phyloP scores from a whole-genome alignment of 2,113 vertebrate species.

The Siphamia tubifer region DNA sequence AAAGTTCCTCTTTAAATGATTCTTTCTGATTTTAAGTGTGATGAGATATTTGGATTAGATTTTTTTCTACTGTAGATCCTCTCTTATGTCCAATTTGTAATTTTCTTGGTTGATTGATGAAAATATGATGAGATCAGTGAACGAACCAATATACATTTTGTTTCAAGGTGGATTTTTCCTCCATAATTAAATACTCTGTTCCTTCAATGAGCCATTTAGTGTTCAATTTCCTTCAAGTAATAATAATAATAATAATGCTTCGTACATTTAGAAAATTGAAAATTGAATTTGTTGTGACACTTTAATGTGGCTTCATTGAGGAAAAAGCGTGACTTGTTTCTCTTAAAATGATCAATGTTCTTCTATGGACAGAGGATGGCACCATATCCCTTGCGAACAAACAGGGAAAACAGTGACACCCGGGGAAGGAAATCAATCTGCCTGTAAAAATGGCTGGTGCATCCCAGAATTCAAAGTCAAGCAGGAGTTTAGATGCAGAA shows the following conservation, averaged over 20 bases:
- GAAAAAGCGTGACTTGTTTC: conserved; percentile 30
- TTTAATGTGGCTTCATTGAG: conserved; percentile 20
- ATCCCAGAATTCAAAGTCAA: not conserved
- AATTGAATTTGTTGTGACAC: no score
- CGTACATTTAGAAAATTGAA: no score
- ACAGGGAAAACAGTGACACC: conserved; percentile 7
- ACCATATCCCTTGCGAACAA: conserved; percentile 41
- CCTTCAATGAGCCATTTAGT: conserved; percentile 20
- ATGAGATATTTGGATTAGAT: no score
- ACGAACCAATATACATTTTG: not conserved
- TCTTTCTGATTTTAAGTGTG: no score
- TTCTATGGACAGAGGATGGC: conserved; percentile 44
- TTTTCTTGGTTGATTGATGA: no score
- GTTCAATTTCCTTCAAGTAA: not conserved
- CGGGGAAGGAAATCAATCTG: conserved; percentile 29
- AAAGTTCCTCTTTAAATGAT: no score
- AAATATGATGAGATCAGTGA: no score
- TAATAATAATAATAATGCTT: no score
- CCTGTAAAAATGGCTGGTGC: not conserved
- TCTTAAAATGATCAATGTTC: conserved; percentile 9
- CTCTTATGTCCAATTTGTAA: no score
- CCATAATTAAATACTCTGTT: conserved; percentile 3
- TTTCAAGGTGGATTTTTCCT: conserved; percentile 38
- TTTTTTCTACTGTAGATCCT: no score
- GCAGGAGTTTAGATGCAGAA: not conserved